Conservation (phyloP, 1,140 invertebrate species). For the Sarcophaga peregrina region DNA sequence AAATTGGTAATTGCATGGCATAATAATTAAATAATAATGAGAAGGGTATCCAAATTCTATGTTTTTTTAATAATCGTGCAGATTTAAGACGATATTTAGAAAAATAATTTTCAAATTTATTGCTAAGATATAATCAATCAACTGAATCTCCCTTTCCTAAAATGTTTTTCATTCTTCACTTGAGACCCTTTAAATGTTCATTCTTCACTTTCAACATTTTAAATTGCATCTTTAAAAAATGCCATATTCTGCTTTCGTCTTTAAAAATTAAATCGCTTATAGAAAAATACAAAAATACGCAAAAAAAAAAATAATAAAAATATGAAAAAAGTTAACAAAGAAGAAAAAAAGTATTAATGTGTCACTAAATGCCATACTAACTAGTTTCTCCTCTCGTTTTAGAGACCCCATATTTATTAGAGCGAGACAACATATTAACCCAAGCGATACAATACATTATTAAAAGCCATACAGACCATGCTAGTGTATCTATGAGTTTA, state of each 20-base stretch:
- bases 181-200: not conserved
- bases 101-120: too few relatives aligned
- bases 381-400: slow-evolving; percentile 22
- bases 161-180: too few relatives aligned
- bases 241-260: not conserved
- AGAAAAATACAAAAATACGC: too few relatives aligned
- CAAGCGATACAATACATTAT: slow-evolving; percentile 11
- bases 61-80: too few relatives aligned
- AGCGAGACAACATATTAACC: slow-evolving; percentile 37
- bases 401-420: slow-evolving; percentile 38
- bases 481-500: not conserved
- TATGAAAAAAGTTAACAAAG: too few relatives aligned
- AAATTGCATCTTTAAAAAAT: slow-evolving; percentile 16
- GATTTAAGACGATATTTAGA: too few relatives aligned
- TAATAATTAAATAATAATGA: too few relatives aligned
- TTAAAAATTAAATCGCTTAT: not conserved
- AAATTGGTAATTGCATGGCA: too few relatives aligned
- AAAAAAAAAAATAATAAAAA: not conserved
- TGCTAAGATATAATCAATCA: too few relatives aligned
- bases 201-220: not conserved
- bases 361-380: slow-evolving; percentile 39
- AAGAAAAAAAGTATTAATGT: not conserved
- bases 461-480: slow-evolving; percentile 7
- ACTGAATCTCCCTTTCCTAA: too few relatives aligned
- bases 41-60: too few relatives aligned